Conservation (phyloP, 2,797 vertebrate species). For the Falco berigora region DNA sequence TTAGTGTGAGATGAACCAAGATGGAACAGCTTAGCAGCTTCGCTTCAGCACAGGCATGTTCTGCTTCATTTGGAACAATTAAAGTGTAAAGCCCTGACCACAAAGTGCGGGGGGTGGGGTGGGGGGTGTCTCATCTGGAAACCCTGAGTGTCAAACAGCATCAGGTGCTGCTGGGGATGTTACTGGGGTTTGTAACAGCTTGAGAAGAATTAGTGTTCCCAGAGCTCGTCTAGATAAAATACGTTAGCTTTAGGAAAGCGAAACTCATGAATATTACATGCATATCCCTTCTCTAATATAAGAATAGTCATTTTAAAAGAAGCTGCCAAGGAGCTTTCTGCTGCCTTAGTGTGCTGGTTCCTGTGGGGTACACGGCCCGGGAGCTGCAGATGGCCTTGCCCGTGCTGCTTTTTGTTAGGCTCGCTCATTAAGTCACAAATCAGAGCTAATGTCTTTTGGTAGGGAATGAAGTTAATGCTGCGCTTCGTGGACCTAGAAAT, state of each 20-base stretch:
- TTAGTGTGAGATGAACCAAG: background rate
- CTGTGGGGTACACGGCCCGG: fast-evolving
- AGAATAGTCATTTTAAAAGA: background rate
- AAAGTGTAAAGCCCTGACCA: slow-evolving; percentile 14
- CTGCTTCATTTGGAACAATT: slow-evolving; percentile 63
- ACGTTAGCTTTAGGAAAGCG: background rate
- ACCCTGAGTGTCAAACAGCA: slow-evolving; percentile 65
- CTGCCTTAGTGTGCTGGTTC: background rate
- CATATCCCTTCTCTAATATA: background rate
- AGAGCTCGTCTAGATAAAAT: background rate
- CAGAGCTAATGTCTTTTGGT: background rate
- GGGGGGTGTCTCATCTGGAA: slow-evolving; percentile 67
- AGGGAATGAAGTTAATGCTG: background rate
- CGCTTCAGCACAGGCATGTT: slow-evolving; percentile 29
- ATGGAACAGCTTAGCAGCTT: slow-evolving; percentile 46
- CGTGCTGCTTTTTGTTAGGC: background rate
- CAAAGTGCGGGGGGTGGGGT: slow-evolving; percentile 9
- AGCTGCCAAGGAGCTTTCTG: background rate
- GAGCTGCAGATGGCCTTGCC: background rate
- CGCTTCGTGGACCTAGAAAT: background rate
- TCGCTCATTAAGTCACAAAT: background rate
- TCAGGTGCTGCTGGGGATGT: background rate
- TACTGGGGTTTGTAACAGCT: background rate
- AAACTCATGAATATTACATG: background rate
- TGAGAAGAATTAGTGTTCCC: background rate